A percentile compares a stretch with the other conserved stretches of the same genome.
These are phyloP conservation scores for Lordiphosa fenestrarum DNA, from an alignment of 2,888 invertebrate species.

Conservation along the genomic window DNA sequence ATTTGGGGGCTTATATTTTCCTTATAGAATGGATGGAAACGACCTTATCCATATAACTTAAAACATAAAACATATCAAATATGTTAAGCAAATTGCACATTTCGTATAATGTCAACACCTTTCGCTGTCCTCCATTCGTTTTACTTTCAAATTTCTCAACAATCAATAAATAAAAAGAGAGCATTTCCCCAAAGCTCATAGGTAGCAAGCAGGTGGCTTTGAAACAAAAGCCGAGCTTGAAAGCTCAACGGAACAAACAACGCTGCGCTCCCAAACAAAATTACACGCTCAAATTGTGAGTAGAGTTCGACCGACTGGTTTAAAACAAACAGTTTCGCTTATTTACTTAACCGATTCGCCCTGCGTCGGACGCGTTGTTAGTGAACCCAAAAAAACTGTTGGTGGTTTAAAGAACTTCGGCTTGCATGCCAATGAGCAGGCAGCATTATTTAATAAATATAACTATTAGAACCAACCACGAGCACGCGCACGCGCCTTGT, in stretches of 20 bases:
- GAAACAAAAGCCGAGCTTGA: constrained; percentile 29
- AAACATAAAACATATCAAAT: constrained; percentile 28
- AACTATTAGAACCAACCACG: constrained; percentile 24
- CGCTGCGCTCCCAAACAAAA: constrained; percentile 16
- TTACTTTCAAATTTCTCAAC: constrained; percentile 28
- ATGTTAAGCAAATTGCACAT: constrained; percentile 27
- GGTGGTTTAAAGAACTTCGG: constrained; percentile 15
- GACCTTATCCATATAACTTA: constrained; percentile 12
- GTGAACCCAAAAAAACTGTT: constrained; percentile 3
- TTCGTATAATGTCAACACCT: constrained; percentile 54
- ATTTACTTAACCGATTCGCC: constrained; percentile 32
- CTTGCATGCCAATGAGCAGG: constrained; percentile 32
- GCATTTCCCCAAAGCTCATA: constrained; percentile 17
- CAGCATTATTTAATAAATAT: constrained; percentile 6
- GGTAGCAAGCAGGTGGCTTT: neutral
- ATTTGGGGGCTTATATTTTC: too few relatives aligned
- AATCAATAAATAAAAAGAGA: constrained; percentile 25
- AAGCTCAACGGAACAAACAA: constrained; percentile 12
- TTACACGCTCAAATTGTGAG: constrained; percentile 33
- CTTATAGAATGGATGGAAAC: constrained; percentile 13
- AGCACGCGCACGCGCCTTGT: constrained; percentile 6
- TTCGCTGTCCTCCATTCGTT: constrained; percentile 39
- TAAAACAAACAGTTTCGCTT: constrained; percentile 29
- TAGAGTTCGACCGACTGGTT: constrained; percentile 14
- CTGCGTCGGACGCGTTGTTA: constrained; percentile 9